These are phyloP conservation scores for Axinella damicornis DNA, from an alignment of 37 sponge, comb jelly and placozoan species.

Conservation along the genomic window DNA sequence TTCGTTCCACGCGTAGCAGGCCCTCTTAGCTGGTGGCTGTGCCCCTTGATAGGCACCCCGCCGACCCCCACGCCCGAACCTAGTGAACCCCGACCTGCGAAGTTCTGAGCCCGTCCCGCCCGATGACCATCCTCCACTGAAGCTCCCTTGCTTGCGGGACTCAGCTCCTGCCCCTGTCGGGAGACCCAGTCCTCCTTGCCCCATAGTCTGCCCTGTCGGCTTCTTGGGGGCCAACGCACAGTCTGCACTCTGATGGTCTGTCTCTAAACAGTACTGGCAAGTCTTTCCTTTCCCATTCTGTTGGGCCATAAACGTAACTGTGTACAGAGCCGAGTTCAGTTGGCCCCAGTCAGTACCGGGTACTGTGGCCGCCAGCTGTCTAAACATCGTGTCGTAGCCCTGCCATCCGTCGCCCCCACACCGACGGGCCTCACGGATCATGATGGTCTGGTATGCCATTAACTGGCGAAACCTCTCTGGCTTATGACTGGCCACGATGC, in stretches of 20 bases:
- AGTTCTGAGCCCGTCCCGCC: too few species aligned
- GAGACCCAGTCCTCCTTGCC: too few species aligned
- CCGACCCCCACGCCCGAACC: too few species aligned
- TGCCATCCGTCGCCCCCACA: not conserved
- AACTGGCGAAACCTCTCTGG: not conserved
- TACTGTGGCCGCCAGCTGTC: conserved; percentile 9
- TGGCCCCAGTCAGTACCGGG: conserved; percentile 5
- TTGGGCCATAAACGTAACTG: conserved; percentile 23
- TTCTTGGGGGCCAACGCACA: conserved; percentile 2
- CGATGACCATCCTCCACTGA: too few species aligned
- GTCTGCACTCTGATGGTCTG: not conserved
- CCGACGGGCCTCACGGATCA: conserved; percentile 21
- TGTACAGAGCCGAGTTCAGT: conserved; percentile 12
- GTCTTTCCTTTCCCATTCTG: conserved; percentile 1
- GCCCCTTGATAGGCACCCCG: too few species aligned
- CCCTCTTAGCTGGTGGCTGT: too few species aligned
- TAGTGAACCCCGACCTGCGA: too few species aligned
- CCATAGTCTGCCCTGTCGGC: too few species aligned
- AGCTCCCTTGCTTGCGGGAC: too few species aligned
- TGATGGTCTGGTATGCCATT: conserved; percentile 20
- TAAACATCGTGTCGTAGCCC: conserved; percentile 2
- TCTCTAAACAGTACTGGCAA: conserved; percentile 9
- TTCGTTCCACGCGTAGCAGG: too few species aligned
- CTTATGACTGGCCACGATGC: not conserved
- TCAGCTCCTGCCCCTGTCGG: too few species aligned